These are phyloP conservation scores for Agapostemon virescens DNA, from an alignment of 2,888 invertebrate genomes.

Conservation along the genomic window DNA sequence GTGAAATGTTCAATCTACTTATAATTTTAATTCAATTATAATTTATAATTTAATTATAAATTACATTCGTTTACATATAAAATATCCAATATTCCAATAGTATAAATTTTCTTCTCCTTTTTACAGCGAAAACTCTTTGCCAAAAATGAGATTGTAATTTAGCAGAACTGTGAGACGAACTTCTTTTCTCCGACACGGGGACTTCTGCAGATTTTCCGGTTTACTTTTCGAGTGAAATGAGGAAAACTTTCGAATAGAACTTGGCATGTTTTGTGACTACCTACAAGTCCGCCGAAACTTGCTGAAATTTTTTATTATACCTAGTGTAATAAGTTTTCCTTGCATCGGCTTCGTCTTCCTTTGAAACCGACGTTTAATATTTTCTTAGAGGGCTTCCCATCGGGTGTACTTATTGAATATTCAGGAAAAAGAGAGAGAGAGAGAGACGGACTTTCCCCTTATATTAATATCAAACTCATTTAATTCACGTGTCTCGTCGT, in stretches of 20 bases:
- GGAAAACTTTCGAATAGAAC: constrained; percentile 45
- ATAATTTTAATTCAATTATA: no score
- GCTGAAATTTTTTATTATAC: constrained; percentile 24
- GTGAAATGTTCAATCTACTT: no score
- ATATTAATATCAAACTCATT: background rate
- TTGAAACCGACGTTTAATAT: background rate
- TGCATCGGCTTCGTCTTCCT: constrained; percentile 22
- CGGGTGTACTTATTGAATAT: background rate
- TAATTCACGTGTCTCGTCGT: background rate
- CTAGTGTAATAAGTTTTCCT: constrained; percentile 15
- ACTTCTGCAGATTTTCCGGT: constrained; percentile 31
- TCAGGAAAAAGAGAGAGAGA: background rate
- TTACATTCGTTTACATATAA: background rate
- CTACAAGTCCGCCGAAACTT: constrained; percentile 24
- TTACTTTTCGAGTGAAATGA: constrained; percentile 40
- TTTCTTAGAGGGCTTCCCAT: background rate
- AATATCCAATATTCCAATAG: background rate
- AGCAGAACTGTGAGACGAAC: constrained; percentile 26
- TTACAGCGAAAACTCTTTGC: background rate
- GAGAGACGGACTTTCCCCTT: background rate
- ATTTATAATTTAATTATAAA: no score
- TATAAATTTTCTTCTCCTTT: background rate
- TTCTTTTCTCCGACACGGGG: constrained; percentile 11
- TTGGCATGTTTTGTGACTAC: constrained; percentile 37
- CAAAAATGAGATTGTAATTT: constrained; percentile 44